A percentile compares a stretch with the other conserved stretches of the same genome.
Conservation (phyloP, 2,888 invertebrate genomes). For the Hydrotaea cyrtoneurina region DNA sequence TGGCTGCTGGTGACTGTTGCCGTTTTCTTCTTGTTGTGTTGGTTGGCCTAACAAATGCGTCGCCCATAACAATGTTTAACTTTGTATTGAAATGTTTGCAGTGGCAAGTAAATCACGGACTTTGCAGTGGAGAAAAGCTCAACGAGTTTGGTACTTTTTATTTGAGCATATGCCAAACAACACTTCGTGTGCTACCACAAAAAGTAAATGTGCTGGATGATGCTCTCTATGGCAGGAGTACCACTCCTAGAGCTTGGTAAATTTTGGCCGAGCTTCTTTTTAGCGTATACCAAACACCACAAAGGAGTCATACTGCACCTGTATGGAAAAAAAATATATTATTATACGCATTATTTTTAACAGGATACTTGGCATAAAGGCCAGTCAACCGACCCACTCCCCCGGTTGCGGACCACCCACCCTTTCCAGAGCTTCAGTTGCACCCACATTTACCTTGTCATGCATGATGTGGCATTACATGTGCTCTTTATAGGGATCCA, state of each 20-base stretch:
- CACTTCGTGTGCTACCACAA: too few relatives aligned
- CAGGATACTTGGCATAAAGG: constrained; percentile 24
- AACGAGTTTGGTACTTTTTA: too few relatives aligned
- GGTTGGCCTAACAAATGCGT: constrained; percentile 24
- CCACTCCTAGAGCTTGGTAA: background rate
- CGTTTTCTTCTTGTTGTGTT: too few relatives aligned
- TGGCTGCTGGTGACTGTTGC: too few relatives aligned
- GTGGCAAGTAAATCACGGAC: background rate
- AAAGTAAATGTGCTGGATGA: too few relatives aligned
- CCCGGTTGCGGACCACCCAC: too few relatives aligned
- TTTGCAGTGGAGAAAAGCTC: too few relatives aligned
- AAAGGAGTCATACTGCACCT: too few relatives aligned
- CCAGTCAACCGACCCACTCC: constrained; percentile 14
- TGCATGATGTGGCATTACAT: background rate
- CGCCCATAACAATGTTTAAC: constrained; percentile 11
- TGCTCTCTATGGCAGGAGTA: background rate
- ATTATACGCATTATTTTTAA: constrained; percentile 39
- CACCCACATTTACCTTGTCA: background rate
- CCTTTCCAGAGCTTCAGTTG: too few relatives aligned
- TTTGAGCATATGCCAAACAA: too few relatives aligned
- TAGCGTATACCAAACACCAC: constrained; percentile 20
- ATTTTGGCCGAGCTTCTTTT: constrained; percentile 38
- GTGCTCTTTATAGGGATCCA: background rate
- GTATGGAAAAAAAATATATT: constrained; percentile 31
- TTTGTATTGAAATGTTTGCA: constrained; percentile 31